These are phyloP conservation scores for Neolamprologus cancellatus DNA, from an alignment of 2,113 vertebrate genomes.

Conservation along the genomic window DNA sequence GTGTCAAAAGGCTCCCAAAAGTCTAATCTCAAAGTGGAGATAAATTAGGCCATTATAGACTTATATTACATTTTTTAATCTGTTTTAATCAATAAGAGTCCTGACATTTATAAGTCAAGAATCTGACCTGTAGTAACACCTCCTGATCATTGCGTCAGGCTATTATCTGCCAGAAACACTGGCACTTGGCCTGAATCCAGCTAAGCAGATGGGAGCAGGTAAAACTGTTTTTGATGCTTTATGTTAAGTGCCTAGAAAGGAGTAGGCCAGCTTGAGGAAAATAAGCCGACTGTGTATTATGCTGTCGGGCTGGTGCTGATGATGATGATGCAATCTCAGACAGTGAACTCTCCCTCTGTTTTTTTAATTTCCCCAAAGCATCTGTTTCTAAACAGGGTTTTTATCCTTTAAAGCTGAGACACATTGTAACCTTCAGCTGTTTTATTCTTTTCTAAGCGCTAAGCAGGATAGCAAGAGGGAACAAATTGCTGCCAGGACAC, in stretches of 20 bases:
- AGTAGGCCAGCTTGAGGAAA: slow-evolving; percentile 12
- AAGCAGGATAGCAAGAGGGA: slow-evolving; percentile 45
- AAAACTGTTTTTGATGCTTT: slow-evolving; percentile 31
- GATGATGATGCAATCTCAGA: slow-evolving; percentile 49
- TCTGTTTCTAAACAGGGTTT: slow-evolving; percentile 56
- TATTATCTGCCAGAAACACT: slow-evolving; percentile 19
- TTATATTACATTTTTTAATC: slow-evolving; percentile 22
- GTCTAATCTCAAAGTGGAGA: slow-evolving; percentile 35
- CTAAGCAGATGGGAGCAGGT: slow-evolving; percentile 21
- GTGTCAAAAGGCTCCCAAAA: slow-evolving; percentile 12
- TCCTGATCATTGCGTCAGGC: not conserved
- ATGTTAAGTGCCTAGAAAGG: slow-evolving; percentile 22
- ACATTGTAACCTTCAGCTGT: slow-evolving; percentile 59
- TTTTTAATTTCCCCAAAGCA: slow-evolving; percentile 48
- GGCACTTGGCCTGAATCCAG: slow-evolving; percentile 14
- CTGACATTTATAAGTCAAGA: not conserved
- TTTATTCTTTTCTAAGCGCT: slow-evolving; percentile 49
- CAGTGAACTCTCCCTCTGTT: slow-evolving; percentile 34
- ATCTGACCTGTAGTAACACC: not conserved
- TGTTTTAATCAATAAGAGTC: slow-evolving; percentile 25
- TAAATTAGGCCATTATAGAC: slow-evolving; percentile 32
- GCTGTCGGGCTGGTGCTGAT: slow-evolving; percentile 28
- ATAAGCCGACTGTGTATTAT: slow-evolving; percentile 43
- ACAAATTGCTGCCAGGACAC: slow-evolving; percentile 35
- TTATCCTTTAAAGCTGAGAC: slow-evolving; percentile 56